Evolutionary conservation across 1,140 invertebrate species (phyloP).

Genomic region (Apocrypta bakeri): DNA sequence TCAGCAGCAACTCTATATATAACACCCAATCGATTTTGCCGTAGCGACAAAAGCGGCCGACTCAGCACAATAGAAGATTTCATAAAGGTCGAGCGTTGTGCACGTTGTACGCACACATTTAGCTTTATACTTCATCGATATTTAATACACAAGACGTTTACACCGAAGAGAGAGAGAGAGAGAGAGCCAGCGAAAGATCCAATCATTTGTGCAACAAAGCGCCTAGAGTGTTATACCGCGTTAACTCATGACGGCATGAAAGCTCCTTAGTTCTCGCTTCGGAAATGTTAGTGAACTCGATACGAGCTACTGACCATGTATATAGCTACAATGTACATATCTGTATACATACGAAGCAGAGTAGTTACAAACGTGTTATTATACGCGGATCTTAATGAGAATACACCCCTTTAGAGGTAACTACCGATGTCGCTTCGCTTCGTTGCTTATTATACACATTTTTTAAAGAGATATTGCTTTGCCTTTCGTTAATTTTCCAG

Average conservation of each 20-base stretch:
- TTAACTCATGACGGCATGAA: not conserved
- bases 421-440: too few relatives aligned
- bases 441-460: not conserved
- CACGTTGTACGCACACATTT: not conserved
- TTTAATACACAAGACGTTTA: not conserved
- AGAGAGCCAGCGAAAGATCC: not conserved
- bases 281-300: slow-evolving; percentile 30
- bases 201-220: too few relatives aligned
- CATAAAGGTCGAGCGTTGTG: not conserved
- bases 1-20: not conserved
- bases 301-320: not conserved
- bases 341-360: too few relatives aligned
- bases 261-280: not conserved
- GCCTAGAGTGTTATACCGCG: too few relatives aligned
- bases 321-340: too few relatives aligned
- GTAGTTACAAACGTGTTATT: not conserved
- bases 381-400: not conserved
- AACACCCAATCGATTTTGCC: not conserved
- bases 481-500: not conserved
- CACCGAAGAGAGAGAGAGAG: too few relatives aligned
- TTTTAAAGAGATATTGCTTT: slow-evolving; percentile 5
- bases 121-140: not conserved
- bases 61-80: not conserved
- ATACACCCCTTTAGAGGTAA: not conserved
- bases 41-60: not conserved